phyloP scores from a whole-genome alignment of 2,113 vertebrate genomes.

The Felis chaus region DNA sequence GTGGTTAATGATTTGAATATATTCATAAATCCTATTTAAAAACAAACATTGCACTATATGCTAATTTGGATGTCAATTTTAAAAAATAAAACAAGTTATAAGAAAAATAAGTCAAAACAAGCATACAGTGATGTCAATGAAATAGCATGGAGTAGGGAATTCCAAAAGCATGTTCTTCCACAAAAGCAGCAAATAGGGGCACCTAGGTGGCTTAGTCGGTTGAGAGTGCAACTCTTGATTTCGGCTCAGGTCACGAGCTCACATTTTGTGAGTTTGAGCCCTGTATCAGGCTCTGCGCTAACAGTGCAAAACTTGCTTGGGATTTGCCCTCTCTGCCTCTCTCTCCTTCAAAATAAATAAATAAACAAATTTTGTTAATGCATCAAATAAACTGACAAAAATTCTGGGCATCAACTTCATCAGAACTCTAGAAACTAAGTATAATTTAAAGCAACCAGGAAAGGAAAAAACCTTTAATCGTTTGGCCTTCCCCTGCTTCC shows the following conservation, averaged over 20 bases:
- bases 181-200: conserved; percentile 1
- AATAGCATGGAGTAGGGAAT: background rate
- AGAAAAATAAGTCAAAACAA: background rate
- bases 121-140: background rate
- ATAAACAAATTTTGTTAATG: background rate
- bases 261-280: too few relatives aligned
- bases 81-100: too few relatives aligned
- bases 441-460: background rate
- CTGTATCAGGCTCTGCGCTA: too few relatives aligned
- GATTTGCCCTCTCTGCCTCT: too few relatives aligned
- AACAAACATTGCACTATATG: background rate
- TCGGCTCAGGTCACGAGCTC: too few relatives aligned
- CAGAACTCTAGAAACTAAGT: background rate
- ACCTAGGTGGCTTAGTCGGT: too few relatives aligned
- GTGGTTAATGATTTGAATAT: background rate
- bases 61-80: too few relatives aligned
- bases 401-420: background rate
- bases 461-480: background rate
- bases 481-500: background rate
- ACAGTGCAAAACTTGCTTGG: too few relatives aligned
- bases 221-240: too few relatives aligned
- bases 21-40: background rate
- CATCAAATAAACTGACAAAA: background rate
- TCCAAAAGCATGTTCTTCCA: background rate
- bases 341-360: too few relatives aligned